Base-by-base conservation (phyloP, 2,888 invertebrate species). In the Plebejus anna region DNA sequence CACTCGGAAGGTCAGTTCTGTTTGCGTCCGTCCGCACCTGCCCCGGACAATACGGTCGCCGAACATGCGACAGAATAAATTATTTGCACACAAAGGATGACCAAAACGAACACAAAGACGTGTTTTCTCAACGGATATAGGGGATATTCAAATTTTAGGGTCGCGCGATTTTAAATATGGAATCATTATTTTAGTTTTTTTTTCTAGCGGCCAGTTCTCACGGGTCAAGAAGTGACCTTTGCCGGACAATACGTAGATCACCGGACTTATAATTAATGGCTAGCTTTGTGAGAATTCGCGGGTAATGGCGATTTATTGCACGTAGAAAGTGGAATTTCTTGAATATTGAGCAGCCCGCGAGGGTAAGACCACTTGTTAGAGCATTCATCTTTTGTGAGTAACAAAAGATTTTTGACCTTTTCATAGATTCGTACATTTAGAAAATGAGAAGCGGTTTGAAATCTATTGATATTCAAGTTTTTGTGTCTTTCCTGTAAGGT, bases 101-200 rank as follows among this genome's bases (percentile, higher is more conserved):
- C 88, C 86, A 81, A 55, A 82, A 81, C 83, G 82, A 80, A 80
- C 79, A 90, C 85, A 91, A 87, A 83, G 83, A 84, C 80, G 80
- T 92, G 91, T 92, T 94, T 92, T 92, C 92, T 91, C 90, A 86
- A 84, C 84, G 82, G 83, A 87, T 83, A 79, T 82, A 86, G 89
- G 90, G 90, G 87, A 90, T 93, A 93, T 93, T 93, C 91, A 94
- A 93, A 94, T 94, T 90, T 90, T 87, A 89, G 93, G 93, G 92
- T 90, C 87, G 88, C 87, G 84, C 84, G 83, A 87, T 87, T 89
- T 88, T 86, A 84, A 88, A 88, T 86, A 84, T 84, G 78, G 81
- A 84, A 84, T 83, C 82, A 83, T 85, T 85, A 84, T 86, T 86
- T 86, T 85, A 81, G 78, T 79, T 79, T 81, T 81, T 86, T 85